Conservation (phyloP, 2,888 invertebrate species). For the Siphlonurus alternatus region DNA sequence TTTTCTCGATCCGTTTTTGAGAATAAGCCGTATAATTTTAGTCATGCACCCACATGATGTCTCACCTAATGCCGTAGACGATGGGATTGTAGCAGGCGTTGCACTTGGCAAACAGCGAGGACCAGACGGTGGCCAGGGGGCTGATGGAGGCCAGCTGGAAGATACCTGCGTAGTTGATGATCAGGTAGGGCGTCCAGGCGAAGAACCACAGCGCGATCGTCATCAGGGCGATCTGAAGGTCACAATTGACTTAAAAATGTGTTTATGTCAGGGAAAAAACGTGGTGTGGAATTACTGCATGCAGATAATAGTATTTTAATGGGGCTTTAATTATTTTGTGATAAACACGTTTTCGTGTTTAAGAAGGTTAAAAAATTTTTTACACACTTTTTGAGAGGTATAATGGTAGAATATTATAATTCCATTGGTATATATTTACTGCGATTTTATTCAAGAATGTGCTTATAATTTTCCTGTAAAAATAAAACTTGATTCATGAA, state of each 20-base stretch:
- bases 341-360: slow-evolving; percentile 8
- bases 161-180: slow-evolving; percentile 66
- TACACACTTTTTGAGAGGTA: no score
- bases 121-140: slow-evolving; percentile 73
- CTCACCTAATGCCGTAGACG: slow-evolving; percentile 45
- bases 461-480: no score
- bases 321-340: no score
- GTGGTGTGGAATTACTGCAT: no score
- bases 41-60: no score
- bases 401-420: no score
- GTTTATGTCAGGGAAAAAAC: no score
- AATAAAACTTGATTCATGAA: no score
- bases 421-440: no score
- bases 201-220: slow-evolving; percentile 82
- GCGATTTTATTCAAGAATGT: not conserved
- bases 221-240: slow-evolving; percentile 58
- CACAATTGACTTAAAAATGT: slow-evolving; percentile 6
- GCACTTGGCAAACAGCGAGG: slow-evolving; percentile 81
- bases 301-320: no score
- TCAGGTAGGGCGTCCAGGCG: slow-evolving; percentile 82
- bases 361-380: slow-evolving; percentile 5
- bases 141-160: slow-evolving; percentile 55
- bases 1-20: no score
- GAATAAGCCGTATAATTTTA: no score
- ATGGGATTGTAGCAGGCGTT: slow-evolving; percentile 83